Conservation (phyloP, 2,113 vertebrate species). For the Chloropsis hardwickii region DNA sequence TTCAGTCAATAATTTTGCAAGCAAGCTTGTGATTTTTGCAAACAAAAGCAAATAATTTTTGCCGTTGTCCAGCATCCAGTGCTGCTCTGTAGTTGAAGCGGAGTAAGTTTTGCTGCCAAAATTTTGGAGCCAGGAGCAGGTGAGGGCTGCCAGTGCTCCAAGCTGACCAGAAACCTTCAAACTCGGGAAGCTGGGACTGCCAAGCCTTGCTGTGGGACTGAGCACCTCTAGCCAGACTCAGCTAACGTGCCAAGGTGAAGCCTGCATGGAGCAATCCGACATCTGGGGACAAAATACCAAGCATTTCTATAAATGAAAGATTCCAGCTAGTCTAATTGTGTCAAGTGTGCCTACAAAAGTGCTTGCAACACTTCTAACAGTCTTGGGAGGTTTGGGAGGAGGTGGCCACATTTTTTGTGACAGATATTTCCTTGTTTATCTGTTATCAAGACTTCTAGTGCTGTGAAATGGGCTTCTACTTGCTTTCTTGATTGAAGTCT, state of each 20-base stretch:
- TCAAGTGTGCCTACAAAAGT: background rate
- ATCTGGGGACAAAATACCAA: background rate
- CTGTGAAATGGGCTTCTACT: background rate
- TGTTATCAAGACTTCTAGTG: background rate
- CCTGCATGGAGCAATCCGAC: background rate
- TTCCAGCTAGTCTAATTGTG: background rate
- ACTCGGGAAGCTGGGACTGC: fast-evolving
- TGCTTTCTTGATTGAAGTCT: background rate
- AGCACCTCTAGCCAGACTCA: background rate
- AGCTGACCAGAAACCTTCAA: background rate
- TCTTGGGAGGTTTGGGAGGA: background rate
- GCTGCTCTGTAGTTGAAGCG: background rate
- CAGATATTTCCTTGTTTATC: background rate
- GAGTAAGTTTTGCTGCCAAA: background rate
- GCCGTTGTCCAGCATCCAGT: background rate
- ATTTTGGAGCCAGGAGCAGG: background rate
- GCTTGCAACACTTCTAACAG: background rate
- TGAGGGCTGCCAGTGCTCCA: background rate
- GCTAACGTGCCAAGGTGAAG: background rate
- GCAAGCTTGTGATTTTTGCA: background rate
- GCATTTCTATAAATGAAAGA: background rate
- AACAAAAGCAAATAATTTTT: background rate
- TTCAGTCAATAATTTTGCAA: background rate
- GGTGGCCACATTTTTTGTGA: background rate
- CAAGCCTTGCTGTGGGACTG: background rate